Base-by-base conservation (phyloP, 1,140 invertebrate genomes). In the Protaetia brevitarsis region DNA sequence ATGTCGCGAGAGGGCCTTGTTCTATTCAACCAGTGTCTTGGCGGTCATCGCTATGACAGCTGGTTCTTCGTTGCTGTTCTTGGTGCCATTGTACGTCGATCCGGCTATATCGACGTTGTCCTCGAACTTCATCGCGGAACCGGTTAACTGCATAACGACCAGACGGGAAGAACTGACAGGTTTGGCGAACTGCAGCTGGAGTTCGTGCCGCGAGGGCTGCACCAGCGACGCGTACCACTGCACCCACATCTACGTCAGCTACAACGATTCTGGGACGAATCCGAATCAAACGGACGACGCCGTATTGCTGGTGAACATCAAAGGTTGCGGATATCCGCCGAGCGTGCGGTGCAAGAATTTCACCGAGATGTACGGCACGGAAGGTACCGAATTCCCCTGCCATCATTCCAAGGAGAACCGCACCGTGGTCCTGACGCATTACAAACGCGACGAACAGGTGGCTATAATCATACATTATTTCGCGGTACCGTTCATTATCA, bases 241-340 rank as follows among this genome's bases (percentile, higher is more conserved):
- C 78, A 91, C 89, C 6, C 91, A 93, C 77, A 88, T 95, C 62
- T 92, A 91, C 79, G 92, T 94, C 58, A 88, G 87, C 70, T 94
- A 92, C 72, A 84, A 85, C 65, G 76, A 58, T 78, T 69, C 78
- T 30, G 63, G 75, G 36, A 31, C 64, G 5, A 41, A 59, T 1
- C 79, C 69, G 74, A 83, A 76, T 59, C 73, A 73, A 68, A 77
- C 74, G 36, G 82, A 83, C 61, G 87, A 90, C 72, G 89, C 88
- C 11, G 85, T 88, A 16, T 82, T 92, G 4, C 79, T 90, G 63
- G 88, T 91, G 61, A 92, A 92, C 79, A 90, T 91, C 75, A 91
- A 91, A 77, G 92, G 91, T 3, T 95, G 93, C 78, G 93, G 92
- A n/a, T 95, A 94, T 78, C 93, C 93, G 51, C 93, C 93, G 16